Base-by-base conservation (phyloP, 2,797 vertebrate genomes). In the Propithecus perrieri region DNA sequence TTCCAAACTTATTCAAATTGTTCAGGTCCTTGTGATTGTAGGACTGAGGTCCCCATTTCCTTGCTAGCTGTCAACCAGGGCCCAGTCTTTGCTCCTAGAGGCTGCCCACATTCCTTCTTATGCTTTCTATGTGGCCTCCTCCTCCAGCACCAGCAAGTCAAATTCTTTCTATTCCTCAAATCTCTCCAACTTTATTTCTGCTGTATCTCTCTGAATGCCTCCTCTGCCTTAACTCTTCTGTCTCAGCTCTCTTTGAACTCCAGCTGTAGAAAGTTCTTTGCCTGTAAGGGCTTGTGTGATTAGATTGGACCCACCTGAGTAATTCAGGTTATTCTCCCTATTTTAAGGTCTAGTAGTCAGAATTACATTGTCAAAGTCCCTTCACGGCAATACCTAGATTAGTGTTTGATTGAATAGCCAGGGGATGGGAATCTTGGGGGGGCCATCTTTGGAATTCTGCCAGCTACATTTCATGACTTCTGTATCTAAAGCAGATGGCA, bases 341-440 rank as follows among this genome's bases (percentile, higher is more conserved):
- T 95, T 76, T 67, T 78, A 92, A 85, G 75, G 28, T 78, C 28
- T 35, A 79, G 43, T 87, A 72, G 63, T 38, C 65, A 89, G 41
- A 94, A 94, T 69, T 53, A 84, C 7, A 86, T 48, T n/a, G 22
- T 26, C 57, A 86, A 94, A 94, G 55, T 63, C 9, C n/a, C 75
- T 87, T 78, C 48, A 74, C 12, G 15, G 11, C 0, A 46, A 57
- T 85, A 74, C 35, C 33, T 94, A 55, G 4, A 59, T 89, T 74
- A 84, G 28, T 67, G 59, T 72, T 78, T 95, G 13, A 50, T 11
- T 92, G 48, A 94, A 81, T 85, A 94, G 80, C 48, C 33, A 92
- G 48, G 26, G 55, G 30, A 79, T n/a, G 10, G 48, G 35, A 84
- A 67, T 61, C 22, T 78, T 55, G 72, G 10, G 41, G 41, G 46